Conservation (phyloP, 2,797 vertebrate genomes). For the Phrynocephalus vlangalii region DNA sequence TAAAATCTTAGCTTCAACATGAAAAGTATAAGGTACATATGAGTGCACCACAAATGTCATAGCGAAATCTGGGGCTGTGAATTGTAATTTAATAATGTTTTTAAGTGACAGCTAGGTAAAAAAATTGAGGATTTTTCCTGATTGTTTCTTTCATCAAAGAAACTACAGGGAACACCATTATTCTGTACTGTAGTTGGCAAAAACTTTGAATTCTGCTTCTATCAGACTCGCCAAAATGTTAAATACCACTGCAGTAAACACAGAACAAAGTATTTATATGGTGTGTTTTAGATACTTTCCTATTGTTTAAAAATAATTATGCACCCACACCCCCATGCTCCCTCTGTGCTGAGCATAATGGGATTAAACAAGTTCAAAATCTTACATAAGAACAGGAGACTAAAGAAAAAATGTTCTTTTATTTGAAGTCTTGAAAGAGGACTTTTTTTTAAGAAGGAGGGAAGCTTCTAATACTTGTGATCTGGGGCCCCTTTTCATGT, state of each 20-base stretch:
- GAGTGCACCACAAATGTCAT: neutral
- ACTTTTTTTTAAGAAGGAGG: constrained; percentile 52
- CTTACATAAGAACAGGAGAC: constrained; percentile 44
- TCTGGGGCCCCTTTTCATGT: constrained; percentile 60
- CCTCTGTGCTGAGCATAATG: neutral
- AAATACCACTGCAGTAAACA: neutral
- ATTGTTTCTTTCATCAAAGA: neutral
- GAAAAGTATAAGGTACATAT: no score
- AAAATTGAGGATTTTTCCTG: neutral
- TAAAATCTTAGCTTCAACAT: no score
- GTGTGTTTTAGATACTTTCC: neutral
- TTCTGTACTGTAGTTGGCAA: neutral
- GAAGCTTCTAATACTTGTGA: constrained; percentile 55
- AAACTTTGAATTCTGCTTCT: neutral
- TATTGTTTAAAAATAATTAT: constrained; percentile 4
- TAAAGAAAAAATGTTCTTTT: constrained; percentile 52
- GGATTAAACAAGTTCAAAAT: constrained; percentile 42
- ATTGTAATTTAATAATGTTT: neutral
- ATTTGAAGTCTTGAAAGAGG: constrained; percentile 65
- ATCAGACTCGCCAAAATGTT: neutral
- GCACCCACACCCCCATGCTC: rapidly evolving
- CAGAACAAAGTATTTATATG: neutral
- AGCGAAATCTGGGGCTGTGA: neutral
- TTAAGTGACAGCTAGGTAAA: neutral
- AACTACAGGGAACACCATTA: neutral